Evolutionary conservation across 92 coral and sea anemone genomes (phyloP), one percentile per base, ranked within the genome.

Genomic region (Zoanthus sansibaricus): DNA sequence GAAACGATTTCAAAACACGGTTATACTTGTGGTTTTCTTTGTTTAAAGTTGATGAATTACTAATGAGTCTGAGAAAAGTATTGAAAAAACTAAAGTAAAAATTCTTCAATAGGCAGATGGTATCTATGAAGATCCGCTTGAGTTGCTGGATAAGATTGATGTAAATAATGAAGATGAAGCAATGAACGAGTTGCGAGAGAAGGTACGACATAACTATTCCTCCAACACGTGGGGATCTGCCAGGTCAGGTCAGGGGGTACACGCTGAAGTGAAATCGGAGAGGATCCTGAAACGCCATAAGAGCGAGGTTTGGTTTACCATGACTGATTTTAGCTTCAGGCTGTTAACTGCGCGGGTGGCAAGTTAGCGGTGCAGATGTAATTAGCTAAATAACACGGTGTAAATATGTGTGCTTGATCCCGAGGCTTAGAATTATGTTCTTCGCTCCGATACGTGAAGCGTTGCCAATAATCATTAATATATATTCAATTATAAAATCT

Each of bases 131-230:
- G 91, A 93, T 46, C 98, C 98, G 0, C 58, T 89, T 16, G 96
- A 97, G 6, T 76, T 97, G 48, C 51, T 91, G 56, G 99, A 97
- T 75, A 84, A 78, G 48, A 89, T 88, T 87, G 92, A 94, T 21
- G 88, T 89, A 31, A 88, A 82, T 14, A 97, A 96, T 84, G 99
- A 97, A 37, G 99, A 97, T 9, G 99, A 97, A 67, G 68, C 91
- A 3, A 84, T 95, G 78, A 94, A 93, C 52, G 98, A 95, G 18
- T 82, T 86, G 18, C 83, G 83, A 47, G 61, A 70, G 80, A 93
- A 90, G 87, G 66, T 61, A 71, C 71, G 79, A 14, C 15, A 5
- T 31, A 71, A 12, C 56, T 83, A 37, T 51, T 7, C 10, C 7
- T 55, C 67, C 71, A 71, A 71, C 67, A 71, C 87, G 44, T 59